Evolutionary conservation across 2,888 invertebrate species (phyloP), one percentile per base, ranked within the genome.

Genomic region (Callyntrura guangdongensis): DNA sequence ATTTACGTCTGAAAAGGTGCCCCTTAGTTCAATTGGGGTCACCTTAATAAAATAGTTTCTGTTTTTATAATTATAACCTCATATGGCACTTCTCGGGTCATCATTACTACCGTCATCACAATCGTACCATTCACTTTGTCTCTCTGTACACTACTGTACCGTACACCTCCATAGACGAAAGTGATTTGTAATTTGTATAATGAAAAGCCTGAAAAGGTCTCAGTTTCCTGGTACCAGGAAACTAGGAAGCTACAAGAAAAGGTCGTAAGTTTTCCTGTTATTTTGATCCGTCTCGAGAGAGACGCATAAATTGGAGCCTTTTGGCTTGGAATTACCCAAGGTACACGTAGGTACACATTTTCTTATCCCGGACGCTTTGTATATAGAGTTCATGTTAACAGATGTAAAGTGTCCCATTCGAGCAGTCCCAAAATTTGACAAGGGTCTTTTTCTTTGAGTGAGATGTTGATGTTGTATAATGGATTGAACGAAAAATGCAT

Each of bases 1-100:
- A 47, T 72, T 69, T 69, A 11, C 8, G 36, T 45, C 20, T 11
- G 27, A 67, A 27, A 82, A 64, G 61, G 45, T 82, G 82, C 61
- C 22, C 36, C 36, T n/a, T 25, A 72, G 67, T 56, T 85, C 72
- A 85, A 47, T 86, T 86, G 49, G 45, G 74, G 69, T 85, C 85
- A 74, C 27, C 47, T 56, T 36, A 53, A 79, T 79, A 49, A 25
- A 79, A 22, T 45, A 79, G 56, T 77, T 22, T 79, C 53, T 25
- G 5, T 53, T 79, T 79, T 79, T 25, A 79, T 27, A n/a, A 56
- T 45, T 72, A 47, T 72, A 47, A 47, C 72, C 8, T 72, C 47
- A 47, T 47, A 36, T 6, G 9, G 25, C 25, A 27, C 14, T 2
- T 67, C 17, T 61, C 20, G 45, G 45, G 45, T 64, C 20, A 64